Base-by-base conservation (phyloP, 2,113 vertebrate species). In the Uria lomvia region DNA sequence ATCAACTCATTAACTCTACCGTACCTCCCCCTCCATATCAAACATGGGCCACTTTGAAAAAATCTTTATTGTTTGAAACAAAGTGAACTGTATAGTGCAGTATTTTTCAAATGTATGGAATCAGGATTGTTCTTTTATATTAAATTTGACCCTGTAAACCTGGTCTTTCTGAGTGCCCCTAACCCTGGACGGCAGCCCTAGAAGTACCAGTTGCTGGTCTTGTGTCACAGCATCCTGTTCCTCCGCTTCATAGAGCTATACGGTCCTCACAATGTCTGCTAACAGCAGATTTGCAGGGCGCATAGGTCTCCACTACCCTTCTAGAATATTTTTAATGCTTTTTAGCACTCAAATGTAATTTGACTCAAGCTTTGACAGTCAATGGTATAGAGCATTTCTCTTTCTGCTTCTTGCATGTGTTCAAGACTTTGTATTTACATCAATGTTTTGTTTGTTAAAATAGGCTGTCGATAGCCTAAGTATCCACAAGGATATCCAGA, bases 21-120 rank as follows among this genome's bases (percentile, higher is more conserved):
- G n/a, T 70, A 43, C 24, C 8, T 71, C 13, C 5, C 3, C 4
- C 12, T 49, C 45, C 3, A 1, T 36, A 53, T 19, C 50, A 62
- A 78, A 65, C 2, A 1, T 11, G 72, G 30, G n/a, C 22, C 3
- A 32, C 3, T 23, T 43, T 6, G 1, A 14, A 49, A 34, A 34
- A 22, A 42, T 68, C 8, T 38, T 83, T 49, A 23, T 26, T 71
- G 22, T 71, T 79, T 45, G 52, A 83, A 86, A 26, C 12, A 67
- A 56, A 78, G 8, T 6, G 23, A 82, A 75, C 8, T 65, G 11
- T 38, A 50, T 53, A 29, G 24, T 6, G 8, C 3, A 3, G 17
- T 52, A 40, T 80, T 68, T 92, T 80, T 16, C 59, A 80, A 73
- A 75, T 34, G 9, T 13, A 40, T 13, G 8, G 32, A 72, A 40